These are phyloP conservation scores for Meiosimyza platycephala DNA, from an alignment of 2,888 invertebrate genomes.

Conservation along the genomic window DNA sequence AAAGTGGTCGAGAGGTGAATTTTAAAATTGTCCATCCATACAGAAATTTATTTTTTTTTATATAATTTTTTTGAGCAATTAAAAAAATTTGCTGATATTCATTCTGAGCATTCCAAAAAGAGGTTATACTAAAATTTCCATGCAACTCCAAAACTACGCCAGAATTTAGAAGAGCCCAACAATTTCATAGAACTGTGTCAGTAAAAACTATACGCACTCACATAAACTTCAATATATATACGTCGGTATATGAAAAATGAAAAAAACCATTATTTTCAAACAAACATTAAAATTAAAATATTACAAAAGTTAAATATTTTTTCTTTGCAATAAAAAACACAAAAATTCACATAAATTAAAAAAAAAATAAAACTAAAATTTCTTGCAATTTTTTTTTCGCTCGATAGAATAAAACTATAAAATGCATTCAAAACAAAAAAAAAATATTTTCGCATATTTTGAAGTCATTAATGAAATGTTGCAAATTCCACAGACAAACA, in stretches of 20 bases:
- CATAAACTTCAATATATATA: not conserved
- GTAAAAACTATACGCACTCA: not conserved
- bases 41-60: too few relatives aligned
- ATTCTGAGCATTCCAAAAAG: too few relatives aligned
- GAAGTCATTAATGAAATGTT: conserved; percentile 34
- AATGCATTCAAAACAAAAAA: conserved; percentile 8
- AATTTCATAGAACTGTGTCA: not conserved
- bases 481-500: conserved; percentile 28
- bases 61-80: too few relatives aligned
- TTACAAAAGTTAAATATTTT: conserved; percentile 27
- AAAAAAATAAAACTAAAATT: not conserved
- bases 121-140: too few relatives aligned
- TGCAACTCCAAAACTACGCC: too few relatives aligned
- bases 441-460: conserved; percentile 1
- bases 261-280: conserved; percentile 10
- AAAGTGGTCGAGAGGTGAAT: too few relatives aligned
- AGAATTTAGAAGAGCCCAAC: too few relatives aligned
- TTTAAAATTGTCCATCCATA: too few relatives aligned
- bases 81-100: too few relatives aligned
- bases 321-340: conserved; percentile 5
- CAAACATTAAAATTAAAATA: conserved; percentile 30
- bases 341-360: conserved; percentile 30
- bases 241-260: not conserved
- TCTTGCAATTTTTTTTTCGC: too few relatives aligned
- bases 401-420: not conserved